A percentile compares a stretch with the other conserved stretches of the same genome.
phyloP scores from a whole-genome alignment of 2,888 invertebrate species.

The Melanophora roralis region DNA sequence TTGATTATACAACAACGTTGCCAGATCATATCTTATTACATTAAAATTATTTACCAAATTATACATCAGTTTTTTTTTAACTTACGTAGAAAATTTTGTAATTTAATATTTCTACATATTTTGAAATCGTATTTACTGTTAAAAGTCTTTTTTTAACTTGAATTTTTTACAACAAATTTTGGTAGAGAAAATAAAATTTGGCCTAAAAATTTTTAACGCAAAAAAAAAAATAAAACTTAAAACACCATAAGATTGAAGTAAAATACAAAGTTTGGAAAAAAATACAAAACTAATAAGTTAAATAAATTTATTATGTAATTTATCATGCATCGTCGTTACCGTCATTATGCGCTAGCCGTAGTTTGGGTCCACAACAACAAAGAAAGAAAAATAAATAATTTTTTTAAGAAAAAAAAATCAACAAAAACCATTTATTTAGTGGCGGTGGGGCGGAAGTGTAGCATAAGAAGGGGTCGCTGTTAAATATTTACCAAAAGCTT shows the following conservation, averaged over 20 bases:
- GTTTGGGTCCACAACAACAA: constrained; percentile 28
- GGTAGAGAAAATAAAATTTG: not conserved
- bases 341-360: constrained; percentile 26
- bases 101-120: not conserved
- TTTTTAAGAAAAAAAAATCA: constrained; percentile 11
- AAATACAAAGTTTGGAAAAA: constrained; percentile 1
- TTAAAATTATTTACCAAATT: too few relatives aligned
- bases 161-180: not conserved
- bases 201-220: constrained; percentile 14
- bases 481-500: constrained; percentile 23
- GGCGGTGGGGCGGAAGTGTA: constrained; percentile 33
- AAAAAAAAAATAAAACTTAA: not conserved
- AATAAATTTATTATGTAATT: constrained; percentile 51
- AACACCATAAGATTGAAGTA: constrained; percentile 29
- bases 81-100: not conserved
- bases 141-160: constrained; percentile 15
- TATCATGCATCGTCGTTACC: constrained; percentile 31
- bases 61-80: too few relatives aligned
- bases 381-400: constrained; percentile 18
- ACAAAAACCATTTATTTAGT: constrained; percentile 16
- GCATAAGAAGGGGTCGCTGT: constrained; percentile 28
- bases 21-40: too few relatives aligned
- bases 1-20: too few relatives aligned
- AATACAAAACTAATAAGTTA: constrained; percentile 14
- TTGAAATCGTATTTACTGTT: not conserved